phyloP scores from a whole-genome alignment of 1,140 invertebrate species.

The Calycopis cecrops region DNA sequence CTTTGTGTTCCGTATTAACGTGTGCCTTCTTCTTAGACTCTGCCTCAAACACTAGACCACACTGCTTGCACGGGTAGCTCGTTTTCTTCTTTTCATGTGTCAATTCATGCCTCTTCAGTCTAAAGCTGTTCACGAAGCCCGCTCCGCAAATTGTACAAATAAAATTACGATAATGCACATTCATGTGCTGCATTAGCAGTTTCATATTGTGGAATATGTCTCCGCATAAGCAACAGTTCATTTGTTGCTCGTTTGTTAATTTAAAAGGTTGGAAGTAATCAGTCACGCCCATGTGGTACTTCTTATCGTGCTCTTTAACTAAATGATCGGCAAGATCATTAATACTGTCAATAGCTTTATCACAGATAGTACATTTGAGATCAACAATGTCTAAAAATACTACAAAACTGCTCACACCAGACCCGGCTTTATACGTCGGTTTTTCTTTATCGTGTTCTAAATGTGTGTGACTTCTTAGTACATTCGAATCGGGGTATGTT shows the following conservation, averaged over 20 bases:
- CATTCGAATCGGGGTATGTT: conserved; percentile 45
- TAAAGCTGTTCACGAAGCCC: conserved; percentile 60
- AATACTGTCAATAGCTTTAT: conserved; percentile 40
- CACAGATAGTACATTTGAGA: conserved; percentile 57
- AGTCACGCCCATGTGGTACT: conserved; percentile 48
- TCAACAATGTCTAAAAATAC: conserved; percentile 60
- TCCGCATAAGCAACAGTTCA: conserved; percentile 55
- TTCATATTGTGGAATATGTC: conserved; percentile 64
- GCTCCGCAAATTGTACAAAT: conserved; percentile 62
- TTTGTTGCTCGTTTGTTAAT: conserved; percentile 49
- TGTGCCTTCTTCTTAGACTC: conserved; percentile 64
- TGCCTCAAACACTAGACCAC: conserved; percentile 49
- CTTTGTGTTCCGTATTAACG: conserved; percentile 58
- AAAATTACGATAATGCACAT: conserved; percentile 59
- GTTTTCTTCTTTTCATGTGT: conserved; percentile 59
- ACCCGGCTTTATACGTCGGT: conserved; percentile 52
- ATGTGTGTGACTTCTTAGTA: conserved; percentile 50
- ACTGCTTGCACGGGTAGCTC: conserved; percentile 52
- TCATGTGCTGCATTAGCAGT: conserved; percentile 64
- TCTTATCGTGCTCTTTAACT: conserved; percentile 50
- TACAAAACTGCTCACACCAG: conserved; percentile 55
- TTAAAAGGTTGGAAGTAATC: conserved; percentile 66
- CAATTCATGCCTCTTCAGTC: conserved; percentile 54
- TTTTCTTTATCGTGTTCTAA: conserved; percentile 53
- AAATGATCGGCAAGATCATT: conserved; percentile 51